A percentile compares a stretch with the other conserved stretches of the same genome.
Evolutionary conservation across 2,888 invertebrate genomes (phyloP).

Genomic region (Pollenia angustigena): DNA sequence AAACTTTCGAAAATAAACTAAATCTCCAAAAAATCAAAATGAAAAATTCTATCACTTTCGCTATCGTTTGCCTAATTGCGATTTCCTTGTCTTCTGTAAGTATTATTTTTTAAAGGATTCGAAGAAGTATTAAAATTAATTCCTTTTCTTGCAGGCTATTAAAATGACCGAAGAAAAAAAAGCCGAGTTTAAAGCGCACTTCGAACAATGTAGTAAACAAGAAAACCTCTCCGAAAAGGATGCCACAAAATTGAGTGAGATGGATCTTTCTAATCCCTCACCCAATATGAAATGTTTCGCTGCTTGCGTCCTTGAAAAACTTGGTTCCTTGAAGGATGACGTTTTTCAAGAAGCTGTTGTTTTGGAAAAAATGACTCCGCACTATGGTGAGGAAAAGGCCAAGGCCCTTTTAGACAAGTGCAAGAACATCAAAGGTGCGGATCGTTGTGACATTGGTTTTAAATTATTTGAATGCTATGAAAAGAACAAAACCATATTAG

Average conservation of each 20-base stretch:
- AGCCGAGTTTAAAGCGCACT: slow-evolving; percentile 75
- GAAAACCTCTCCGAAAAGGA: slow-evolving; percentile 76
- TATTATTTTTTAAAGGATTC: not conserved
- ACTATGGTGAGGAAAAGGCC: slow-evolving; percentile 78
- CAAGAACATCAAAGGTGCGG: slow-evolving; percentile 72
- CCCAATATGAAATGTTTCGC: slow-evolving; percentile 80
- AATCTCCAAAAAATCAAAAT: slow-evolving; percentile 68
- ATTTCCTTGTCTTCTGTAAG: slow-evolving; percentile 76
- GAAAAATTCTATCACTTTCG: slow-evolving; percentile 77
- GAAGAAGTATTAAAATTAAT: no score
- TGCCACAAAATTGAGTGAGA: slow-evolving; percentile 75
- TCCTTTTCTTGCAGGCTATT: no score
- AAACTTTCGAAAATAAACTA: not conserved
- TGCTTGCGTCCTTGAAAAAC: slow-evolving; percentile 81
- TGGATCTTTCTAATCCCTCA: slow-evolving; percentile 76
- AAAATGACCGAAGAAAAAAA: slow-evolving; percentile 79
- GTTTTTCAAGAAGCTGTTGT: slow-evolving; percentile 76
- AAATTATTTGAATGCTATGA: slow-evolving; percentile 78
- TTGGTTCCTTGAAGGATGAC: slow-evolving; percentile 78
- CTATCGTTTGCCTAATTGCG: slow-evolving; percentile 76
- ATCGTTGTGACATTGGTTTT: slow-evolving; percentile 79
- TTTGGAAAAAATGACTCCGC: slow-evolving; percentile 74
- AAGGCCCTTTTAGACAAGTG: slow-evolving; percentile 52
- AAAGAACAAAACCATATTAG: not conserved
- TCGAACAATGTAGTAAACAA: slow-evolving; percentile 76